Evolutionary conservation across 1,140 invertebrate genomes (phyloP), one percentile per base, ranked within the genome.

Genomic region (Listronotus oregonensis): DNA sequence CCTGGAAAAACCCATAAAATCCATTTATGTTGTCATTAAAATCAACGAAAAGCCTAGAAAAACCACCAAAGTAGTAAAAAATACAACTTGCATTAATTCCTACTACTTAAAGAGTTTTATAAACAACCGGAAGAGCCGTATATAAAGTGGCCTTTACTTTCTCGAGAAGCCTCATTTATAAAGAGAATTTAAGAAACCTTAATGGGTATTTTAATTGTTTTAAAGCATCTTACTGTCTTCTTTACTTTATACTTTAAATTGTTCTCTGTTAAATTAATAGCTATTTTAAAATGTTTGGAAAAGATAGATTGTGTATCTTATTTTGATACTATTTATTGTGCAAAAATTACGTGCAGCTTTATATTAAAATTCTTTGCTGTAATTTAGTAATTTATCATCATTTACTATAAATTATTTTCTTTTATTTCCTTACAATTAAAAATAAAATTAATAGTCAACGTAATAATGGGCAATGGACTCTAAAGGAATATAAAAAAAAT

Each of bases 151-250:
- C 14, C 57, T 59, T 59, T 59, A 43, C 58, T 51, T 51, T 37
- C 58, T 3, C 9, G 34, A 27, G 39, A 59, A 21, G 58, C n/a
- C 58, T 61, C 47, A 61, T 37, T 63, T 63, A 63, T 63, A 55
- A 55, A 54, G 18, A 8, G 49, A 44, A 63, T 50, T 54, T 37
- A 63, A 37, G 60, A 46, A 63, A 63, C n/a, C 37, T 55, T 46
- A 63, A 63, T 55, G 43, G 60, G 40, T 15, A 39, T 55, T 61
- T 61, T 61, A 61, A 61, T 61, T 61, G 47, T 61, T 40, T 61
- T 51, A 14, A 61, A 51, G 32, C 58, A 21, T 31, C 46, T 60
- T 61, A 61, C 39, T 61, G 49, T 42, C 39, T 31, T 12, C 14
- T 37, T n/a, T 39, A 49, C 37, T 51, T 5, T 32, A 21, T n/a